A percentile compares a stretch with the other conserved stretches of the same genome.
phyloP scores from a whole-genome alignment of 2,797 vertebrate species.

The Rachycentron canadum region DNA sequence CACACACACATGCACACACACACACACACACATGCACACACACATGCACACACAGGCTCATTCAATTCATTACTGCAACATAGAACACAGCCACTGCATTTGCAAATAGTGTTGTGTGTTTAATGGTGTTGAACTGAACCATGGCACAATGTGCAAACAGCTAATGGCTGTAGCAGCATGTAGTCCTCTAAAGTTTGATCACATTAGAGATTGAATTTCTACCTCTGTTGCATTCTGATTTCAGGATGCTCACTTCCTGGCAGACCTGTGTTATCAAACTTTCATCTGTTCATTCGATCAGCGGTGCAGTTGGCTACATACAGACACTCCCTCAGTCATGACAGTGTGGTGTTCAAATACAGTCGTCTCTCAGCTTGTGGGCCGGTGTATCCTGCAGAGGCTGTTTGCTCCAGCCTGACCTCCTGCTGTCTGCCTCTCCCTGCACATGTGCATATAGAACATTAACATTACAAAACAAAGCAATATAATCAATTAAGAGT shows the following conservation, averaged over 20 bases:
- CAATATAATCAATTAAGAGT: conserved; percentile 71
- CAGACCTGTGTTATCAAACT: not conserved
- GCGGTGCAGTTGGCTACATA: not conserved
- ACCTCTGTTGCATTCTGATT: conserved; percentile 20
- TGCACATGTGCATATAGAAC: conserved; percentile 30
- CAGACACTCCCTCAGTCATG: not conserved
- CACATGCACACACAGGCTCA: conserved; percentile 23
- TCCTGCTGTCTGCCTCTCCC: conserved; percentile 33
- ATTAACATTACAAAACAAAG: conserved; percentile 65
- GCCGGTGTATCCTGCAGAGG: conserved; percentile 18
- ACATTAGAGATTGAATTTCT: conserved; percentile 42
- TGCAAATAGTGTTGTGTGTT: conserved; percentile 53
- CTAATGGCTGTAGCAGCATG: conserved; percentile 65
- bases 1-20: conserved; percentile 34
- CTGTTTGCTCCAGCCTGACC: conserved; percentile 29
- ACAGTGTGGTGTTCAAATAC: not conserved
- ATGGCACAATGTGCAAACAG: conserved; percentile 47
- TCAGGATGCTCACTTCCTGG: conserved; percentile 31
- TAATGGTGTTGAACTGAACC: conserved; percentile 68
- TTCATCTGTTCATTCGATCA: not conserved
- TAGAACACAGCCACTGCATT: conserved; percentile 45
- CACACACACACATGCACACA: conserved; percentile 35
- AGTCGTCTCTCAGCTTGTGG: conserved; percentile 23
- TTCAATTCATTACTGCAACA: conserved; percentile 58
- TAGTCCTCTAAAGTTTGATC: conserved; percentile 44